phyloP scores from a whole-genome alignment of 2,113 vertebrate genomes.

The Trichechus manatus region DNA sequence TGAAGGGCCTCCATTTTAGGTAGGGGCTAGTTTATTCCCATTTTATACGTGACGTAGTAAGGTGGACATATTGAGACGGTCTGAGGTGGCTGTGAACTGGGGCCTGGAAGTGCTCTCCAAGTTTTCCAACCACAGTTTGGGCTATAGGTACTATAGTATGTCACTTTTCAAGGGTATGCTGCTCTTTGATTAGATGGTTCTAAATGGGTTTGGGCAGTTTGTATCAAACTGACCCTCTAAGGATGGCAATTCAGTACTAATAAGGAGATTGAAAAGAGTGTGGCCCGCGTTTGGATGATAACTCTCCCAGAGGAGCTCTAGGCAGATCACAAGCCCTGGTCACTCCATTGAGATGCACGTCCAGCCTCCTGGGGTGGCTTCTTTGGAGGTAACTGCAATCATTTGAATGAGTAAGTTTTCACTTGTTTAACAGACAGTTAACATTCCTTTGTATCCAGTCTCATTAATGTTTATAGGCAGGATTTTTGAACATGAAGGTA shows the following conservation, averaged over 20 bases:
- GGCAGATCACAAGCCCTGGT: not conserved
- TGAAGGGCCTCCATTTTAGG: not conserved
- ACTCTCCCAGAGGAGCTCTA: not conserved
- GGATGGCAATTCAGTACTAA: not conserved
- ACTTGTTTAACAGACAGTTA: slow-evolving; percentile 63
- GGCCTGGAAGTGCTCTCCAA: not conserved
- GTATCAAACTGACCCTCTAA: not conserved
- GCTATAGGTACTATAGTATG: not conserved
- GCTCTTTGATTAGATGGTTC: slow-evolving; percentile 3
- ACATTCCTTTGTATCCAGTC: slow-evolving; percentile 62
- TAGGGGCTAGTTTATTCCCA: not conserved
- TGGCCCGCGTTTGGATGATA: slow-evolving; percentile 7
- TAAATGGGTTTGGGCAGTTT: slow-evolving; percentile 37
- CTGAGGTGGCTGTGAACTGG: slow-evolving; percentile 32
- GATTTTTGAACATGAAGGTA: slow-evolving; percentile 55
- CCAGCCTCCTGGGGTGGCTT: slow-evolving; percentile 16
- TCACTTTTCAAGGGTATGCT: not conserved
- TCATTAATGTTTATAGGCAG: slow-evolving; percentile 72
- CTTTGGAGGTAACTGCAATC: slow-evolving; percentile 56
- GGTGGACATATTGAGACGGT: not conserved
- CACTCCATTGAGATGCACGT: slow-evolving; percentile 12
- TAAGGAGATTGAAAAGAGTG: not conserved
- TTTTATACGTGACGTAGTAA: slow-evolving; percentile 40
- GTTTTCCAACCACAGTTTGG: not conserved
- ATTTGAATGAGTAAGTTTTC: slow-evolving; percentile 57